These are phyloP conservation scores for Tachina fera DNA, from an alignment of 2,888 invertebrate genomes.

Conservation along the genomic window DNA sequence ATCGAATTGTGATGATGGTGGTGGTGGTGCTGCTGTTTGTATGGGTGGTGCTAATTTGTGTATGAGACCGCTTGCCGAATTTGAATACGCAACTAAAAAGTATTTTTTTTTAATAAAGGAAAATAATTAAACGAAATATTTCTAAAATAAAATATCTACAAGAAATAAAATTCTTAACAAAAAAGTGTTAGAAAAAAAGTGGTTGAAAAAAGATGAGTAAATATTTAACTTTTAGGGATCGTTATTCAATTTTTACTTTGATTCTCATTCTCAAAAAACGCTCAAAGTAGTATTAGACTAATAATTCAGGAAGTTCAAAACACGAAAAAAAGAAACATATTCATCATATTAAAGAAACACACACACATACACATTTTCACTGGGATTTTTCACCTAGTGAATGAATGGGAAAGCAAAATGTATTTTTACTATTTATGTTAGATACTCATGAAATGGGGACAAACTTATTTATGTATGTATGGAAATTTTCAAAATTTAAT, in stretches of 20 bases:
- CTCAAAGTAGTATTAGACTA: conserved; percentile 27
- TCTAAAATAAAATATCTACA: conserved; percentile 33
- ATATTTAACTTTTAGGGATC: conserved; percentile 2
- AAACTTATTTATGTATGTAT: conserved; percentile 23
- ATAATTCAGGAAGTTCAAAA: conserved; percentile 23
- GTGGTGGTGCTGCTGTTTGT: conserved; percentile 25
- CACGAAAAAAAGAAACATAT: conserved; percentile 35
- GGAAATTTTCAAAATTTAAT: conserved; percentile 18
- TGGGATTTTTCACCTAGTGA: conserved; percentile 21
- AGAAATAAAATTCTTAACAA: conserved; percentile 13
- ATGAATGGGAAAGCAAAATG: conserved; percentile 38
- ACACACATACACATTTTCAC: conserved; percentile 48
- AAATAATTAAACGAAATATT: conserved; percentile 17
- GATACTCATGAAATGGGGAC: conserved; percentile 51
- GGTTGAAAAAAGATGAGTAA: conserved; percentile 29
- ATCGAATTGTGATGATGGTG: conserved; percentile 57
- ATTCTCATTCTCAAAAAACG: conserved; percentile 27
- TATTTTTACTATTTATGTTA: conserved; percentile 44
- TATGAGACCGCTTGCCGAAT: conserved; percentile 76
- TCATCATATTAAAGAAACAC: conserved; percentile 65
- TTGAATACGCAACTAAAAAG: conserved; percentile 77
- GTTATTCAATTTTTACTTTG: conserved; percentile 10
- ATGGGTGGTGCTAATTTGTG: conserved; percentile 57
- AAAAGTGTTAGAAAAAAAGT: not conserved
- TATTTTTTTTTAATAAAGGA: conserved; percentile 54